Evolutionary conservation across 2,113 vertebrate species (phyloP), one percentile per base, ranked within the genome.

Genomic region (Stictonetta naevosa): DNA sequence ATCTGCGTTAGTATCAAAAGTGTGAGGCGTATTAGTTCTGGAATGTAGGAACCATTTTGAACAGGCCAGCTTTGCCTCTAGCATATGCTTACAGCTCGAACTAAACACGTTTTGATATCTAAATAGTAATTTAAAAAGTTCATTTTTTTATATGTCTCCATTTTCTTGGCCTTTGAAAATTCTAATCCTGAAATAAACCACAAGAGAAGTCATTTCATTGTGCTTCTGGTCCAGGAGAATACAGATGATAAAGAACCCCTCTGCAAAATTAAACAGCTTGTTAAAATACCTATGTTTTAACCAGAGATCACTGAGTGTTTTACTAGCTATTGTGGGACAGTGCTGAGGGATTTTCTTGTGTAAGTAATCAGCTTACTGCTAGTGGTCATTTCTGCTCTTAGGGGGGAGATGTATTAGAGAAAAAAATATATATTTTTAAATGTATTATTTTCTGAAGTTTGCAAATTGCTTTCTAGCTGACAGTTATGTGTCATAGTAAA

Each of bases 51-150:
- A 83, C 22, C 55, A 46, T 42, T 86, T 56, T 71, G 84, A 94
- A 85, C 42, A 95, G 40, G 67, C 75, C 59, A 55, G 18, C 33
- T 89, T 83, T 69, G 69, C 93, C 93, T 91, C 78, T 69, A 85
- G 93, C 40, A 58, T 66, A 36, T 66, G 58, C 53, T 86, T 19
- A 73, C 44, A 95, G 72, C 22, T 72, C 68, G 64, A 88, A 34
- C 26, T 48, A 91, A 95, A 76, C 74, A 44, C 66, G 53, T 95
- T 96, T 93, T 92, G 88, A 83, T 94, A 90, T 77, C 67, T 88
- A n/a, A 88, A 81, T 72, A 71, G 17, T 77, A 83, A 91, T 95
- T 93, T 74, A 59, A 62, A 69, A 90, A 86, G 56, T 3, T 53
- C 69, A 29, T 15, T 83, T 85, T 96, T 82, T 72, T n/a, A 11